Conservation (phyloP, 2,888 invertebrate genomes). For the Lucinisca nassula region DNA sequence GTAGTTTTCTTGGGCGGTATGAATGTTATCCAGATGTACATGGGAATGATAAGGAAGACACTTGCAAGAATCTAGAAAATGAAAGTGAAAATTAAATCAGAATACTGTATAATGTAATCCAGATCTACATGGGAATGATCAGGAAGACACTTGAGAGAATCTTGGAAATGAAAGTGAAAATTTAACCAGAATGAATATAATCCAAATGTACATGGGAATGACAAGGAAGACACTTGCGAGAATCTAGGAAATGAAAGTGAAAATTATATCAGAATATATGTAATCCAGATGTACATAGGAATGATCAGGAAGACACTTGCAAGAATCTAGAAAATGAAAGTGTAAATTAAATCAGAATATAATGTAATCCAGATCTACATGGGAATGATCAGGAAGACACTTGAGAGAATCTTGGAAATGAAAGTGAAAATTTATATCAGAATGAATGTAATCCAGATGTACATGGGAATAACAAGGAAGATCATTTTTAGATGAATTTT, state of each 20-base stretch:
- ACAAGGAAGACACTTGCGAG: conserved; percentile 85
- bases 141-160: conserved; percentile 84
- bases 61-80: conserved; percentile 80
- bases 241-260: conserved; percentile 78
- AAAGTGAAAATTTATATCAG: no score
- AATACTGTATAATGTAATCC: conserved; percentile 82
- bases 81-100: no score
- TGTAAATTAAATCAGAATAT: no score
- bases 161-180: conserved; percentile 75
- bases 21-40: conserved; percentile 85
- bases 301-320: conserved; percentile 87
- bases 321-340: conserved; percentile 78
- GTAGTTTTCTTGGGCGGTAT: conserved; percentile 65
- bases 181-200: no score
- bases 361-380: conserved; percentile 86
- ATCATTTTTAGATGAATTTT: no score
- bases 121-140: conserved; percentile 88
- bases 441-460: conserved; percentile 82
- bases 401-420: conserved; percentile 78
- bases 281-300: conserved; percentile 87
- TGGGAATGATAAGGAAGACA: conserved; percentile 87
- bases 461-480: conserved; percentile 88
- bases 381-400: conserved; percentile 87
- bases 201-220: conserved; percentile 87
- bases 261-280: no score